Evolutionary conservation across 2,113 vertebrate genomes (phyloP), one percentile per base, ranked within the genome.

Genomic region (Shinisaurus crocodilurus): DNA sequence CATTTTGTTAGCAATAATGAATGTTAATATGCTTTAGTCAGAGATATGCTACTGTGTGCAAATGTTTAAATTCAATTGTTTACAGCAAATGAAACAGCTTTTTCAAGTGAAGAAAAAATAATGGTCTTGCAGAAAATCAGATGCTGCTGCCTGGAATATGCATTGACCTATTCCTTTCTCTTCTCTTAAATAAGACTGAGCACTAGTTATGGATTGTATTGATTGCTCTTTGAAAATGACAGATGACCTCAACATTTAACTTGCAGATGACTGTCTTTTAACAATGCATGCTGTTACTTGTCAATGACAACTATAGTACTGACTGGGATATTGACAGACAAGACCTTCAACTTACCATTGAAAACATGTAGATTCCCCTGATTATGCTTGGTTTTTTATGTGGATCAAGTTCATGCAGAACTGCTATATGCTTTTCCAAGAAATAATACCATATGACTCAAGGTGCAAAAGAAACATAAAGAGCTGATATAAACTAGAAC

Each of bases 181-280:
- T 90, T 81, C 89, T 95, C 90, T 93, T 96, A 96, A 97, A 96
- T 77, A 88, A 97, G 94, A 92, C 89, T 96, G 90, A 96, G 82
- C 65, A 91, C 90, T 2, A 0, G 84, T 94, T 97, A 81, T 0
- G n/a, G 95, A 95, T 94, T 88, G 40, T 93, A 97, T 97, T 93
- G 97, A 97, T 97, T 2, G 0, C 0, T 0, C 87, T 96, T 95
- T 96, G 94, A 94, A 95, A 96, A 96, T 97, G 96, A 97, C 94
- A 96, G 96, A 93, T 95, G 93, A 96, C 88, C 91, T 96, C 94
- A 93, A 95, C 93, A 94, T 96, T 90, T 96, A 95, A 92, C 94
- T 96, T 94, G 89, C 93, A 96, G 84, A 82, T 87, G 88, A 93
- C 65, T 90, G 89, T 94, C 80, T 96, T 75, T 91, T 92, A 91